phyloP scores from a whole-genome alignment of 1,140 invertebrate species.

The Prorops nasuta region DNA sequence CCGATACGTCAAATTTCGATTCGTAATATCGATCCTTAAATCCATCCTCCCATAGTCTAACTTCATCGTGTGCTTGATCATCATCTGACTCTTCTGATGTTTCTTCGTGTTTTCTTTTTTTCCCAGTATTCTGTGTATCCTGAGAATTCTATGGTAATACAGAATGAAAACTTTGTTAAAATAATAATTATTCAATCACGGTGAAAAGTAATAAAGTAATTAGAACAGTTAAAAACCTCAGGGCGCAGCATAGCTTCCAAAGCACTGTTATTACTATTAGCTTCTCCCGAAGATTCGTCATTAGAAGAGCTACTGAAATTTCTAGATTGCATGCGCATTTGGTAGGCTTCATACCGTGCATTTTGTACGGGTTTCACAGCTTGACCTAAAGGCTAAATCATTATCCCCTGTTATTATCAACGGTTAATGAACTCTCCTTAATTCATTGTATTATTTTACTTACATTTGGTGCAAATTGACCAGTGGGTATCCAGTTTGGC shows the following conservation, averaged over 20 bases:
- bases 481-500: constrained; percentile 68
- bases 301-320: constrained; percentile 36
- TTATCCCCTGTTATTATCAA: no score
- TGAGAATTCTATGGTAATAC: constrained; percentile 10
- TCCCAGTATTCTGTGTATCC: constrained; percentile 28
- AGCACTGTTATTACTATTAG: constrained; percentile 35
- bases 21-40: constrained; percentile 98
- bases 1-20: constrained; percentile 89
- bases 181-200: not conserved
- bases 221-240: constrained; percentile 22
- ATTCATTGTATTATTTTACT: no score
- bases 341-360: constrained; percentile 69
- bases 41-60: constrained; percentile 94
- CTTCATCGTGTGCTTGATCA: constrained; percentile 85
- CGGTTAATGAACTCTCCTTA: no score
- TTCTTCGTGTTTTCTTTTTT: constrained; percentile 56
- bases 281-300: constrained; percentile 28
- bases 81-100: constrained; percentile 65
- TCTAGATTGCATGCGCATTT: constrained; percentile 59
- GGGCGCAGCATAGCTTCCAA: constrained; percentile 54
- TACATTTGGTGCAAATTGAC: constrained; percentile 75
- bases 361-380: constrained; percentile 59
- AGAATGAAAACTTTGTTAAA: not conserved
- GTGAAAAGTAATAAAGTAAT: not conserved
- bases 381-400: constrained; percentile 57